Evolutionary conservation across 2,113 vertebrate species (phyloP).

Genomic region (Rana temporaria): DNA sequence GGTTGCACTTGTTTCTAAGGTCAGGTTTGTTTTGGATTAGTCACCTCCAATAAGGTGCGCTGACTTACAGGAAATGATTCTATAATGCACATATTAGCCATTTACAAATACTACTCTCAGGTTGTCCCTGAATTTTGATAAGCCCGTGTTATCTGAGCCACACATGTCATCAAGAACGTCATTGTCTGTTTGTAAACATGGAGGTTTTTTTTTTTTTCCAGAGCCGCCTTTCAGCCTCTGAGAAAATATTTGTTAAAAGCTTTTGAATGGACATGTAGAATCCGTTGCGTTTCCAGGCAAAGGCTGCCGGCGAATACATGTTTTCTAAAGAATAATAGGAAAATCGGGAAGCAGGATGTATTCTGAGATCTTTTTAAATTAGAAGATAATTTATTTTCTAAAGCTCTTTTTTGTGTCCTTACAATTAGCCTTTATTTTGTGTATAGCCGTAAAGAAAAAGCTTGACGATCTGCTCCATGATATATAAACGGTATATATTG

Average conservation of each 20-base stretch:
- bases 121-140: conserved; percentile 62
- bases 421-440: conserved; percentile 1
- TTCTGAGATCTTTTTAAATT: conserved; percentile 45
- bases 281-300: conserved; percentile 62
- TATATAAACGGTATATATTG: too few relatives aligned
- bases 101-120: conserved; percentile 71
- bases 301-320: not conserved
- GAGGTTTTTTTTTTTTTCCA: conserved; percentile 45
- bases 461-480: not conserved
- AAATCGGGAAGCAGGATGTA: conserved; percentile 15
- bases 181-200: conserved; percentile 69
- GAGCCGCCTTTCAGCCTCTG: conserved; percentile 66
- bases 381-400: conserved; percentile 45
- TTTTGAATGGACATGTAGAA: conserved; percentile 64
- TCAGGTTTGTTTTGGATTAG: conserved; percentile 68
- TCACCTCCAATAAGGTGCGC: conserved; percentile 77
- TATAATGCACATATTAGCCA: conserved; percentile 68
- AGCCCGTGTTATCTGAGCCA: conserved; percentile 64
- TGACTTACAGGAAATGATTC: conserved; percentile 80
- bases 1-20: conserved; percentile 68
- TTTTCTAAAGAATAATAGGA: conserved; percentile 63
- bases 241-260: conserved; percentile 71
- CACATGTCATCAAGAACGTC: conserved; percentile 67
- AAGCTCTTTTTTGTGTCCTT: conserved; percentile 50
- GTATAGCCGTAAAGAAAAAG: too few relatives aligned